Conservation (phyloP, 2,797 vertebrate species). For the Acrocephalus scirpaceus region DNA sequence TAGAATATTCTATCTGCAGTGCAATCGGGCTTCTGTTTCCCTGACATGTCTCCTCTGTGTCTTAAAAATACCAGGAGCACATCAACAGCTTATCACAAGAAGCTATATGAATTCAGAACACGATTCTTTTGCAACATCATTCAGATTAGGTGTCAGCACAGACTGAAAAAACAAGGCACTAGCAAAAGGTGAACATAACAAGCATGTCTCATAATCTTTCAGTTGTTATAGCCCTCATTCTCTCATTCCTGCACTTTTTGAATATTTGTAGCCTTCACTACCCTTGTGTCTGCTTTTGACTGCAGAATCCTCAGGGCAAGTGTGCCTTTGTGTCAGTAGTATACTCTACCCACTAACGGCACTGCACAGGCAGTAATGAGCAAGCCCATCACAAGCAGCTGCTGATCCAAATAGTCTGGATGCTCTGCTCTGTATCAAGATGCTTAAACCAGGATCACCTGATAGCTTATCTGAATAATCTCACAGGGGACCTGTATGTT, state of each 20-base stretch:
- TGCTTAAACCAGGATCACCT: neutral
- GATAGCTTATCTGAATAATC: neutral
- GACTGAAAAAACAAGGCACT: constrained; percentile 8
- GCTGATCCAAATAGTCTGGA: neutral
- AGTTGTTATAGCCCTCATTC: neutral
- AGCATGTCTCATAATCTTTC: constrained; percentile 46
- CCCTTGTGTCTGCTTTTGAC: neutral
- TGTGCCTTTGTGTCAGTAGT: neutral
- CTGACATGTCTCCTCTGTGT: constrained; percentile 14
- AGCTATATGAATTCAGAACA: constrained; percentile 54
- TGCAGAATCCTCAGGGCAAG: constrained; percentile 22
- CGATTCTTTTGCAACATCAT: constrained; percentile 2
- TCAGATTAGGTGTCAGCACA: constrained; percentile 51
- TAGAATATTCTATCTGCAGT: constrained; percentile 53
- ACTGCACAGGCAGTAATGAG: neutral
- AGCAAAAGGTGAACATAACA: constrained; percentile 54
- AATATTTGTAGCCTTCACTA: constrained; percentile 20
- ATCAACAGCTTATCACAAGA: constrained; percentile 54
- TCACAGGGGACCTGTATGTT: neutral
- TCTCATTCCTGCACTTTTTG: neutral
- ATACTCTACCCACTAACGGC: neutral
- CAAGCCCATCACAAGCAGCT: neutral
- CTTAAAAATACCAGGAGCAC: constrained; percentile 48
- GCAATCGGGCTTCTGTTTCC: neutral
- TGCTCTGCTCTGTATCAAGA: neutral